Conservation (phyloP, 1,140 invertebrate genomes). For the Atopsyche davidsoni region DNA sequence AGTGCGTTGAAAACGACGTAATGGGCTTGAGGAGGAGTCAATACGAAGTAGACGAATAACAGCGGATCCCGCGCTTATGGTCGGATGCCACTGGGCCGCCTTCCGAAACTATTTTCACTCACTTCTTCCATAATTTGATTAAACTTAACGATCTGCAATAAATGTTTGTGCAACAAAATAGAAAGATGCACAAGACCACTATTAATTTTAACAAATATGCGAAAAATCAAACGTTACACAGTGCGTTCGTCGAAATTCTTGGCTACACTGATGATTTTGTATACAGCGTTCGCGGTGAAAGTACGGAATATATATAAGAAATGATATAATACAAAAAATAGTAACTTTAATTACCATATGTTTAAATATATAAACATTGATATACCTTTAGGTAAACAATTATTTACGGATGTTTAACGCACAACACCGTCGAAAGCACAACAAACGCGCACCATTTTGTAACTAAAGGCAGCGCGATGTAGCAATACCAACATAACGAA, state of each 20-base stretch:
- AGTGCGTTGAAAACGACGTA: constrained; percentile 20
- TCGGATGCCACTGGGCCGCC: constrained; percentile 7
- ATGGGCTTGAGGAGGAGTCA: constrained; percentile 8
- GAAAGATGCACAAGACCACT: too few species aligned
- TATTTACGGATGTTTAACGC: constrained; percentile 20
- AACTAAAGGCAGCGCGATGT: constrained; percentile 33
- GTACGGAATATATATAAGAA: constrained; percentile 9
- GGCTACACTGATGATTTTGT: constrained; percentile 9
- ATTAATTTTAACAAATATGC: too few species aligned
- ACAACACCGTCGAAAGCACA: constrained; percentile 38
- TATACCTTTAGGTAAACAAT: constrained; percentile 26
- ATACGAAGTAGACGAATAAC: constrained; percentile 14
- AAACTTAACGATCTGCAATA: too few species aligned
- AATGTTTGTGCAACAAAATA: too few species aligned
- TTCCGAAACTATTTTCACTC: neutral
- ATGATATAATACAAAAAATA: too few species aligned
- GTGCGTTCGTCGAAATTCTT: constrained; percentile 22
- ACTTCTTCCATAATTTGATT: too few species aligned
- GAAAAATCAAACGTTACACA: constrained; percentile 23
- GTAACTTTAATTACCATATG: too few species aligned
- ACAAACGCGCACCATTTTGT: constrained; percentile 52
- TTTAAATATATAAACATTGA: too few species aligned
- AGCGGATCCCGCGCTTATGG: constrained; percentile 22
- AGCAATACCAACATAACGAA: constrained; percentile 24
- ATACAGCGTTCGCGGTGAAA: constrained; percentile 13